Base-by-base conservation (phyloP, 2,797 vertebrate genomes). In the Pangasius krempfi region DNA sequence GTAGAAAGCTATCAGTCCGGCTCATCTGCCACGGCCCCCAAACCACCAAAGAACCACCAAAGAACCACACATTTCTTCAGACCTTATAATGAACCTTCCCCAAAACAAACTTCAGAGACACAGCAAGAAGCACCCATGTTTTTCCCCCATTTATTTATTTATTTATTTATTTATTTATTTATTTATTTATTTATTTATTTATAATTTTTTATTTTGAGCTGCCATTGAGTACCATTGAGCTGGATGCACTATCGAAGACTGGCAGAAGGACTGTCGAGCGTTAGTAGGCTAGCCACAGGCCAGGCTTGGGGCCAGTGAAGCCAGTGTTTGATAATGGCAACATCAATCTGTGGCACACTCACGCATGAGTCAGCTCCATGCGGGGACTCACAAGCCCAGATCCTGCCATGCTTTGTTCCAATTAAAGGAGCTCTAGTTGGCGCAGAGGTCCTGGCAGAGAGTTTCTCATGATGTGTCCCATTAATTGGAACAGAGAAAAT, bases 281-380 rank as follows among this genome's bases (percentile, higher is more conserved):
- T 72, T 50, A 47, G 89, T 30, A 89, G 58, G 68, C 54, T 5
- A 62, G 66, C 87, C 85, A 85, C 33, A 6, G 37, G 66, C 78
- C 33, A 62, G 73, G 79, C 83, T 89, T 27, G 2, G n/a, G 54
- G 85, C 92, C 89, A 94, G 91, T 91, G 33, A 92, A 93, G 92
- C 90, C 87, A 88, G 90, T 91, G 92, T 94, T 95, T 92, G 92
- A 94, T 95, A 94, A 94, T 68, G 94, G 94, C 93, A 93, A 93
- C 93, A 93, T 95, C 93, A 93, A 92, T 94, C 93, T 92, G 92
- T 93, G 94, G 92, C 92, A 90, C 91, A 87, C 92, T 92, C 92
- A 90, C 84, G 93, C 95, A 92, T 95, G 94, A 96, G 92, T 96
- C 95, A 95, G 89, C 56, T 79, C 16, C 79, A 40, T 68, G 50